Conservation (phyloP, 1,140 invertebrate genomes). For the Calosoma granatense region DNA sequence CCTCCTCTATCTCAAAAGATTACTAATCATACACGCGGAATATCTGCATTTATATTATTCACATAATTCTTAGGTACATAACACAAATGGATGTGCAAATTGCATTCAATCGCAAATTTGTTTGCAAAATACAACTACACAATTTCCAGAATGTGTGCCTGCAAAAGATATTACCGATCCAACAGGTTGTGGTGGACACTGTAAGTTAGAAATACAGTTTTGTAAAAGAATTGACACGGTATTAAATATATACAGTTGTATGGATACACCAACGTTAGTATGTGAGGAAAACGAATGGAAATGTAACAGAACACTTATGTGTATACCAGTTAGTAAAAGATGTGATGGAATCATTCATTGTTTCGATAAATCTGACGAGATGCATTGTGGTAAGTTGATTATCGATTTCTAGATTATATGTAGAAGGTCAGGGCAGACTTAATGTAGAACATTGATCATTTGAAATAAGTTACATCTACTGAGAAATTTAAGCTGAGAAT, state of each 20-base stretch:
- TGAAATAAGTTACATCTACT: too few relatives aligned
- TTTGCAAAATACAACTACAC: slow-evolving; percentile 24
- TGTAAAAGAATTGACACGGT: slow-evolving; percentile 53
- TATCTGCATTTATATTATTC: too few relatives aligned
- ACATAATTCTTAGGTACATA: slow-evolving; percentile 3
- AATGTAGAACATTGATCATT: background rate
- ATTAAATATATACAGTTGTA: slow-evolving; percentile 39
- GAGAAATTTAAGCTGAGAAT: too few relatives aligned
- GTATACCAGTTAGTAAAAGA: slow-evolving; percentile 50
- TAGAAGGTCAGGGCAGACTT: slow-evolving; percentile 5
- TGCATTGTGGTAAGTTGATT: slow-evolving; percentile 54
- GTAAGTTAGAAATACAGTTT: slow-evolving; percentile 54
- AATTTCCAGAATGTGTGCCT: slow-evolving; percentile 44
- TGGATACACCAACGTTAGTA: slow-evolving; percentile 37
- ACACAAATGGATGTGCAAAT: background rate
- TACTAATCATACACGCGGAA: too few relatives aligned
- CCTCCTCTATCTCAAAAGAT: too few relatives aligned
- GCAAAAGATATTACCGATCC: slow-evolving; percentile 50
- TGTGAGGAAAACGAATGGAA: slow-evolving; percentile 56
- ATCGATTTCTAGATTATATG: slow-evolving; percentile 6
- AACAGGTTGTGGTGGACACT: slow-evolving; percentile 64
- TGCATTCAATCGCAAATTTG: slow-evolving; percentile 22
- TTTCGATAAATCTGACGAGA: slow-evolving; percentile 69
- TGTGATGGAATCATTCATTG: slow-evolving; percentile 73
- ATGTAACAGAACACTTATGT: slow-evolving; percentile 48